Percentiles rank a stretch among this genome's conserved stretches.
Conservation (phyloP, 2,888 invertebrate species). For the Sepiola atlantica region DNA sequence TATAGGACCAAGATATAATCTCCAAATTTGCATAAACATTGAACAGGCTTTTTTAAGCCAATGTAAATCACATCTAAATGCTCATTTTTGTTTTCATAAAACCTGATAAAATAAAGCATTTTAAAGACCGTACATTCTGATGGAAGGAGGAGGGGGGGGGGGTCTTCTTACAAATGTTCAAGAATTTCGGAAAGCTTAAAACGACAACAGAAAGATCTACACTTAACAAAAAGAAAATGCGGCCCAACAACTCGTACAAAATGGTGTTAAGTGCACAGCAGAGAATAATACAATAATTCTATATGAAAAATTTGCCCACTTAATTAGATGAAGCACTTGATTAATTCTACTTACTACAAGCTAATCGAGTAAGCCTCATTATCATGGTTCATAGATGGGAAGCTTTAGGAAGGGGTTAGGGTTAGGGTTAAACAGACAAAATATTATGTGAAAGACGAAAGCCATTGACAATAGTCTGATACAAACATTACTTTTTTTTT, state of each 20-base stretch:
- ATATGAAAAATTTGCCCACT: not conserved
- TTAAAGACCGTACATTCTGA: too few relatives aligned
- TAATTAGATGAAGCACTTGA: not conserved
- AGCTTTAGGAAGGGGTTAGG: too few relatives aligned
- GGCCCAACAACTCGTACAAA: not conserved
- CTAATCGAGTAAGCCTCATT: not conserved
- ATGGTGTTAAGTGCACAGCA: not conserved
- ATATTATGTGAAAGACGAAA: not conserved
- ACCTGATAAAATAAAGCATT: not conserved
- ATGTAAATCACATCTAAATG: not conserved
- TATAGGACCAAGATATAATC: not conserved
- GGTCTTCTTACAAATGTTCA: not conserved
- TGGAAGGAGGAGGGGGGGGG: not conserved
- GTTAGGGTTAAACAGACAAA: too few relatives aligned
- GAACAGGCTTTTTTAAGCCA: not conserved
- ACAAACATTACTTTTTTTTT: not conserved
- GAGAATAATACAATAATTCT: not conserved
- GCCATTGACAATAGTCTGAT: not conserved
- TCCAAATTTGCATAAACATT: not conserved
- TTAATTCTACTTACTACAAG: not conserved
- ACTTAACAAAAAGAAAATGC: not conserved
- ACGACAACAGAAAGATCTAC: not conserved
- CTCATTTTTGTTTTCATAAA: not conserved
- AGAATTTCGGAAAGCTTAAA: too few relatives aligned
- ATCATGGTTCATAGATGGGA: not conserved